phyloP scores from a whole-genome alignment of 2,113 vertebrate genomes.

The Alces alces region DNA sequence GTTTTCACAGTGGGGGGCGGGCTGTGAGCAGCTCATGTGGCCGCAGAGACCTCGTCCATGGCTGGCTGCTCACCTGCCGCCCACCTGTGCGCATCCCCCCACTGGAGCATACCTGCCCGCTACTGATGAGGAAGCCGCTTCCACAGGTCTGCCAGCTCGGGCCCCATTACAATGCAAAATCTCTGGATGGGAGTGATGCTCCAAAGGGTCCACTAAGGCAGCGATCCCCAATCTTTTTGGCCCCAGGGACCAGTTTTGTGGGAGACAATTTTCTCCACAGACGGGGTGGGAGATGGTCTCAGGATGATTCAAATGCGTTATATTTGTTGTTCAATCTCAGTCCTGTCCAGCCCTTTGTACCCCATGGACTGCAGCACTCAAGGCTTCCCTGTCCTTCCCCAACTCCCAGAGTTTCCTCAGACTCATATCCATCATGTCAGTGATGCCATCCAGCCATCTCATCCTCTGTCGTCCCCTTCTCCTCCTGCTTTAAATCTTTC shows the following conservation, averaged over 20 bases:
- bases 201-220: not conserved
- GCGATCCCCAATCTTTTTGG: not conserved
- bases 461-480: not conserved
- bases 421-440: not conserved
- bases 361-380: not conserved
- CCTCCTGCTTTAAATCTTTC: not conserved
- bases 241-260: not conserved
- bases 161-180: not conserved
- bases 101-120: fast-evolving
- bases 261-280: not conserved
- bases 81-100: too few relatives aligned
- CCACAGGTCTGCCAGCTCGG: not conserved
- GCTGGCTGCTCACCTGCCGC: not conserved
- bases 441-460: not conserved
- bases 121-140: fast-evolving
- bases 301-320: not conserved
- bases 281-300: not conserved
- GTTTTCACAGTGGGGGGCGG: not conserved
- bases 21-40: not conserved
- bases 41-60: not conserved
- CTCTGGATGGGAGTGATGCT: not conserved
- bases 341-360: not conserved
- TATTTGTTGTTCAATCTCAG: not conserved
- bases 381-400: not conserved
- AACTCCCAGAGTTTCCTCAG: not conserved